A percentile compares a stretch with the other conserved stretches of the same genome.
These are phyloP conservation scores for Callaeas wilsoni DNA, from an alignment of 2,113 vertebrate species.

Conservation along the genomic window DNA sequence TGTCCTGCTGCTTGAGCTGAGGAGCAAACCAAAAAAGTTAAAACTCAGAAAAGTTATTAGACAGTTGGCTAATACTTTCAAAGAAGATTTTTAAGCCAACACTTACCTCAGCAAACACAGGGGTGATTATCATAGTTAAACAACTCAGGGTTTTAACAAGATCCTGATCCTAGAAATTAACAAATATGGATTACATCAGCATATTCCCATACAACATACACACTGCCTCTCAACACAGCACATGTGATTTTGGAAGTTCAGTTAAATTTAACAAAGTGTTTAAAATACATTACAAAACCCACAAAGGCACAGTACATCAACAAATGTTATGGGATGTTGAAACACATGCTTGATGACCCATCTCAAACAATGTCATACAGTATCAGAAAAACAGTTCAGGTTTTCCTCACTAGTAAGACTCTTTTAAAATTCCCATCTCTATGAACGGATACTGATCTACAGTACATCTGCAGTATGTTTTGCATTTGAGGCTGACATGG, in stretches of 20 bases:
- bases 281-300: not conserved
- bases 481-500: not conserved
- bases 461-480: too few relatives aligned
- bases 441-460: not conserved
- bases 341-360: not conserved
- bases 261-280: not conserved
- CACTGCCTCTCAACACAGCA: not conserved
- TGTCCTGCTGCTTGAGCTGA: slow-evolving; percentile 91
- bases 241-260: not conserved
- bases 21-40: not conserved
- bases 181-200: not conserved
- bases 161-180: slow-evolving; percentile 79
- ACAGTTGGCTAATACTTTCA: not conserved
- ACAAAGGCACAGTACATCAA: not conserved
- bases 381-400: not conserved
- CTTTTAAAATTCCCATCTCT: not conserved
- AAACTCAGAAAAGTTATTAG: not conserved
- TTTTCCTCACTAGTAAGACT: not conserved
- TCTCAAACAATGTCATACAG: not conserved
- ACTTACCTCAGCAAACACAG: slow-evolving; percentile 90
- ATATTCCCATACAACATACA: not conserved
- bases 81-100: not conserved
- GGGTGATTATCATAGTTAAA: slow-evolving; percentile 87
- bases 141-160: slow-evolving; percentile 83
- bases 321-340: rapidly evolving